Evolutionary conservation across 2,797 vertebrate species (phyloP).

Genomic region (Sebastes itinus): DNA sequence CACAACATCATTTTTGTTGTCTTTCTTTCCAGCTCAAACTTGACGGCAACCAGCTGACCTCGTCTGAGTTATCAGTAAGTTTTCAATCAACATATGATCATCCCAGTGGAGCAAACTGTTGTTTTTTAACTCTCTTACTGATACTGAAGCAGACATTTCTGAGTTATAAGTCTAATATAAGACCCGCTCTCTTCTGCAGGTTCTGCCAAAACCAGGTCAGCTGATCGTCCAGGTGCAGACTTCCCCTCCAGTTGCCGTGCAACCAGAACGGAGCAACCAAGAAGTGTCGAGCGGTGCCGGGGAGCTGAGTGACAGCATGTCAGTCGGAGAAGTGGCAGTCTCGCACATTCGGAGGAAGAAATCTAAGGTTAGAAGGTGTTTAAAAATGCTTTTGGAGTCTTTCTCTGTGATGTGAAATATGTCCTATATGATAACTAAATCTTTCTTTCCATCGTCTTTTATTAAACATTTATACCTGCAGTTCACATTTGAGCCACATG

Average conservation of each 20-base stretch:
- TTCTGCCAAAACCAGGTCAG: constrained; percentile 69
- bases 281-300: constrained; percentile 90
- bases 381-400: accelerated
- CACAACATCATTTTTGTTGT: background rate
- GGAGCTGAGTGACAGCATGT: constrained; percentile 90
- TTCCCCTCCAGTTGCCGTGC: background rate
- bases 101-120: background rate
- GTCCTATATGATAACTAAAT: background rate
- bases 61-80: constrained; percentile 88
- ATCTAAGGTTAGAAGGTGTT: constrained; percentile 78
- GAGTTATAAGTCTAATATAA: too few species aligned
- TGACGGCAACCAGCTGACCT: constrained; percentile 85
- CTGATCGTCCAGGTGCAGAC: constrained; percentile 45
- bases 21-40: constrained; percentile 85
- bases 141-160: background rate
- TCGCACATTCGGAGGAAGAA: constrained; percentile 79
- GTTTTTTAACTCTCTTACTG: background rate
- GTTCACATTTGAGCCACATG: too few species aligned
- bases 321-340: constrained; percentile 72
- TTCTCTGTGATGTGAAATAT: background rate
- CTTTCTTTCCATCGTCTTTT: too few species aligned
- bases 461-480: too few species aligned
- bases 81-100: background rate
- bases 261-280: constrained; percentile 62
- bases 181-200: constrained; percentile 55